Evolutionary conservation across 2,113 vertebrate species (phyloP), one percentile per base, ranked within the genome.

Genomic region (Symphodus melops): DNA sequence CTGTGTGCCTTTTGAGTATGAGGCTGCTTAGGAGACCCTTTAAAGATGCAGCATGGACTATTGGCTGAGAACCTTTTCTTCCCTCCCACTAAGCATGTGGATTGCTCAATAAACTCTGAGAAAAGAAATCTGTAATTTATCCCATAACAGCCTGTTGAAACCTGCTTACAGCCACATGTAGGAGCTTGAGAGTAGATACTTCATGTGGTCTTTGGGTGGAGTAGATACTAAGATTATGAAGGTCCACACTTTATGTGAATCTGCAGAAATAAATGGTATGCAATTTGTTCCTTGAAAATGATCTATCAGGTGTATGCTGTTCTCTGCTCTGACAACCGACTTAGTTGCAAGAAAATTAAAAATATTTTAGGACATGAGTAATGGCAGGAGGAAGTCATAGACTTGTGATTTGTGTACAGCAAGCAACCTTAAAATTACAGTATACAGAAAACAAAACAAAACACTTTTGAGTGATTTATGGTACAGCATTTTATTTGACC

Each of bases 141-240:
- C 85, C 78, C 57, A 28, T 7, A 23, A 46, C 36, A 41, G 28
- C 81, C 23, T 72, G 90, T 53, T 71, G 14, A 57, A 46, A 84
- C 90, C 69, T 51, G 84, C 56, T 74, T 37, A 39, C 9, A 21
- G 11, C 58, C 53, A 33, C 77, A 48, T 48, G 78, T 56, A 71
- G 25, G 14, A 33, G 70, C 77, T 67, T 61, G 68, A 78, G 10
- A 8, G 14, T 10, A 53, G 63, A 48, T 28, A n/a, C 17, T 44
- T 23, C 12, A 5, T 37, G 17, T 2, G 0, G 20, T 42, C 44
- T 21, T 17, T 77, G 8, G 13, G 19, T 75, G 5, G 16, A 17
- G 1, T 69, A 28, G 17, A 46, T 36, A 51, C 1, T 8, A 60
- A 3, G 41, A 59, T 44, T 1, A 20, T 39, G 25, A 4, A 48